Evolutionary conservation across 2,888 invertebrate genomes (phyloP).

Genomic region (Ceratothoa steindachneri): DNA sequence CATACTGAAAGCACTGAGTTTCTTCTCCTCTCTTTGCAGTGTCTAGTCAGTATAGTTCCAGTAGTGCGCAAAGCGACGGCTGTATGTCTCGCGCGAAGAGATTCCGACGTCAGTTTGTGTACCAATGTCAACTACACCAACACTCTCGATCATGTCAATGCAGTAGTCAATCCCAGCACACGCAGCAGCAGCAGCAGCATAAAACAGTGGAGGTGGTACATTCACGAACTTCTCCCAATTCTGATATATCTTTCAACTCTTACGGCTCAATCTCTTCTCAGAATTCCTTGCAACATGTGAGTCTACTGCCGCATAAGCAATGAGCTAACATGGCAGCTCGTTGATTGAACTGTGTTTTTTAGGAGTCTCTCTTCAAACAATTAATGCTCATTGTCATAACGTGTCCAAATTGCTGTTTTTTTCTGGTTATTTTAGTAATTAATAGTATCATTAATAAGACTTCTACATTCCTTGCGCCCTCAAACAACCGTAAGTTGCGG

Average conservation of each 20-base stretch:
- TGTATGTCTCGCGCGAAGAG: not conserved
- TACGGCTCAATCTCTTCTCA: not conserved
- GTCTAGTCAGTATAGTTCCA: constrained; percentile 3
- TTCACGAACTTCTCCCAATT: not conserved
- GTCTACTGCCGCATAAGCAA: not conserved
- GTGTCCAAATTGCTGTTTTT: no score
- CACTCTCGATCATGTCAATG: not conserved
- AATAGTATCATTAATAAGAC: no score
- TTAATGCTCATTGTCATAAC: no score
- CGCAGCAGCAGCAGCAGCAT: not conserved
- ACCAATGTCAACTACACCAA: not conserved
- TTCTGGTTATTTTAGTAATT: no score
- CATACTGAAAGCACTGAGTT: no score
- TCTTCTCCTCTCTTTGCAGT: no score
- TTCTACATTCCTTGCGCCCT: no score
- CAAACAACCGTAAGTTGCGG: no score
- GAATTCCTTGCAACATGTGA: not conserved
- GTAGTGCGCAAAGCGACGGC: not conserved
- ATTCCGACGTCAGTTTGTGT: not conserved
- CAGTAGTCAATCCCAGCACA: not conserved
- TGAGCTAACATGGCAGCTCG: no score
- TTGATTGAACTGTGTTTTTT: no score
- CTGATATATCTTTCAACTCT: not conserved
- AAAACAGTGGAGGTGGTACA: not conserved
- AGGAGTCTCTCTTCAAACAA: no score